Evolutionary conservation across 2,888 invertebrate species (phyloP), one percentile per base, ranked within the genome.

Genomic region (Lasioglossum morio): DNA sequence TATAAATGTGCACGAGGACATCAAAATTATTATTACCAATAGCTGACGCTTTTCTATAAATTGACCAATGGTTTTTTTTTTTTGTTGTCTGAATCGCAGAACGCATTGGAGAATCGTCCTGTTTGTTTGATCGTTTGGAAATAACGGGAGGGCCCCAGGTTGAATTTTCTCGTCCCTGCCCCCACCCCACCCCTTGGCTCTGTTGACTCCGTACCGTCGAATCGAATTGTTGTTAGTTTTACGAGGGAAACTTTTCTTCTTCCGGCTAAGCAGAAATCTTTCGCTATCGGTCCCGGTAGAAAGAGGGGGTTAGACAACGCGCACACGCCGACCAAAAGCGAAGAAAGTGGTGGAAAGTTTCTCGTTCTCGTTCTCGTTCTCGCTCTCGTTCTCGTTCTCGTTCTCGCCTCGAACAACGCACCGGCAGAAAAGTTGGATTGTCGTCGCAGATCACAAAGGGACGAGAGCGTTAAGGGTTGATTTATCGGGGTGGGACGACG

Each of bases 161-260:
- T 3, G 69, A 37, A 23, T 37, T 37, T 34, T 34, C 3, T 19
- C 69, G 23, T 23, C 19, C 23, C 48, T 48, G 69, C 1, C 69
- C 23, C 2, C 1, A 37, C 23, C 2, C 30, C 19, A 5, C 0
- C 48, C 66, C 43, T 12, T 30, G 19, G 53, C 4, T 10, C 34
- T 27, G 79, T 70, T 80, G 69, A 37, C 30, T 79, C 14, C 30
- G 19, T 19, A 12, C 19, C 53, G 84, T 43, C 85, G 83, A 88
- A 89, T 87, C 83, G 86, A 91, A 92, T 91, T 89, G 91, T 92
- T 92, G 90, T 92, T 92, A 91, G 89, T 92, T 92, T 91, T 92
- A 90, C 89, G 23, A 37, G 70, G 30, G 23, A 77, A 86, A 87
- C 81, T 90, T 91, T 91, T 91, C 81, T 46, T 60, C 70, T n/a